These are phyloP conservation scores for Aythya baeri DNA, from an alignment of 2,113 vertebrate species.

Conservation along the genomic window DNA sequence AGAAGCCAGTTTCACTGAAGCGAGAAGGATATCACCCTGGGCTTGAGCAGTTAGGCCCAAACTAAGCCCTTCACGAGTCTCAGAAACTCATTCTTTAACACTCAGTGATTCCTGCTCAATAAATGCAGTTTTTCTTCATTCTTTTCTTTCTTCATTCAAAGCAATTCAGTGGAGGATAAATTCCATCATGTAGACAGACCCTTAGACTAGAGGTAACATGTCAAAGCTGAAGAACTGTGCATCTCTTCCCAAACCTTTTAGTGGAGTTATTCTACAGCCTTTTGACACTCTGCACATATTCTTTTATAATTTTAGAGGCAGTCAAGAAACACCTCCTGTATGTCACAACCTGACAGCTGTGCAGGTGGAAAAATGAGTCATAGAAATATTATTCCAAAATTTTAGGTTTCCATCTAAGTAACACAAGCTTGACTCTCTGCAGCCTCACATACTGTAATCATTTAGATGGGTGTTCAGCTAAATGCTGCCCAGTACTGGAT, in stretches of 20 bases:
- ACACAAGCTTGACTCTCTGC: background rate
- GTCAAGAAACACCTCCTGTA: background rate
- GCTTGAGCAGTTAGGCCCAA: background rate
- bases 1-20: background rate
- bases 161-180: background rate
- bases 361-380: background rate
- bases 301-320: background rate
- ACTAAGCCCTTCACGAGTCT: background rate
- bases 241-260: background rate
- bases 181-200: background rate
- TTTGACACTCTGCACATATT: background rate
- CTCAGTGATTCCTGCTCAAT: background rate
- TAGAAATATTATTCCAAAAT: background rate
- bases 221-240: background rate
- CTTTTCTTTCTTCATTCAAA: background rate
- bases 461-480: background rate
- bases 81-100: background rate
- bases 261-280: background rate
- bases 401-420: background rate
- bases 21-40: background rate
- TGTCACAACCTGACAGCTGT: background rate
- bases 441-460: background rate
- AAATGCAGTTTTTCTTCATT: background rate
- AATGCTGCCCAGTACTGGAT: background rate
- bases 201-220: background rate